Evolutionary conservation across 1,140 invertebrate genomes (phyloP), one percentile per base, ranked within the genome.

Genomic region (Zaprionus africanus): DNA sequence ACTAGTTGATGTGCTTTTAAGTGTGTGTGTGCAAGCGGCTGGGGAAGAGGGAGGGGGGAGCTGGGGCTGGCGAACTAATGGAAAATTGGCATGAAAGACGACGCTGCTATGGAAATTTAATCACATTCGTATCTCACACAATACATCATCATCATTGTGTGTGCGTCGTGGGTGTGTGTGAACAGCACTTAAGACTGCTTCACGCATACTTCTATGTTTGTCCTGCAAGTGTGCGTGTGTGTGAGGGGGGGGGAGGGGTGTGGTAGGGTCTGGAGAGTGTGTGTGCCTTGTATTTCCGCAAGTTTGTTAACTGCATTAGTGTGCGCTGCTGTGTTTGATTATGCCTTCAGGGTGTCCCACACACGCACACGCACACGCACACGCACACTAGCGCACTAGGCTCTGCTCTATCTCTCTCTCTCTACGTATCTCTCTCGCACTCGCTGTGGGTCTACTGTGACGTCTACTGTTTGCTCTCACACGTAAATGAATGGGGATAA

Each of bases 291-390:
- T 75, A 74, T 79, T 85, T 90, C 82, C 85, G 82, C 81, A 90
- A 90, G 85, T 90, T 90, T 90, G 85, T 90, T 90, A 90, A 90
- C 85, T 90, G 85, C 85, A 90, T 90, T 90, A 90, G 85, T 90
- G 70, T 88, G 82, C 70, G 85, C 79, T 90, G 72, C 85, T 90
- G 67, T 90, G 85, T 90, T 90, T 90, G 85, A 90, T 90, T 90
- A 90, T 88, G 85, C 76, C 82, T 79, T 73, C 71, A 79, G 85
- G 84, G 71, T 81, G 74, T 65, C 65, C 58, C 72, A 53, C 64
- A 43, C n/a, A 54, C 51, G 19, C 46, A 51, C 7, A 56, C 26
- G n/a, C n/a, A 31, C 60, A 31, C 71, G 73, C 43, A 54, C 46
- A 31, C 76, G 19, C 46, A 51, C 7, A 56, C 26, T 15, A 22